These are phyloP conservation scores for Trichosurus vulpecula DNA, from an alignment of 2,797 vertebrate genomes.

Conservation along the genomic window DNA sequence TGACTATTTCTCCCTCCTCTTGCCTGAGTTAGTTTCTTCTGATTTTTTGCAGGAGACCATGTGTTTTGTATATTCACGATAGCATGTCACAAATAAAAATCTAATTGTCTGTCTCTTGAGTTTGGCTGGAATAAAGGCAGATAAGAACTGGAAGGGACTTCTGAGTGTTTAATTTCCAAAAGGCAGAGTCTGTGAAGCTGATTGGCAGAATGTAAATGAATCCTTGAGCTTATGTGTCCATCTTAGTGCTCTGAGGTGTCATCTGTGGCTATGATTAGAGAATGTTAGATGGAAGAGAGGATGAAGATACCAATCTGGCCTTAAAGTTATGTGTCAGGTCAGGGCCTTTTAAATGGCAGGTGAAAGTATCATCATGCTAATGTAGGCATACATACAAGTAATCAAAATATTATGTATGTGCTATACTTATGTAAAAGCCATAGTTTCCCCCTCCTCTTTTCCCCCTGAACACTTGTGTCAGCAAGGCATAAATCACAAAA, in stretches of 20 bases:
- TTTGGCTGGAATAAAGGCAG: not conserved
- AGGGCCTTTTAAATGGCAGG: not conserved
- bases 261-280: not conserved
- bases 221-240: not conserved
- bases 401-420: not conserved
- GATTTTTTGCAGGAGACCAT: not conserved
- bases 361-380: not conserved
- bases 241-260: not conserved
- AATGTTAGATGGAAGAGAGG: not conserved
- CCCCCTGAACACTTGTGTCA: too few species aligned
- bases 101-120: not conserved
- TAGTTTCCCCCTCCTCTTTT: not conserved
- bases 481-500: too few species aligned
- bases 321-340: not conserved
- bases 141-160: not conserved
- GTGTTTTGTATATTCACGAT: not conserved
- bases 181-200: not conserved
- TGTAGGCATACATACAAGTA: not conserved
- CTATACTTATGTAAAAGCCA: not conserved
- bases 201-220: not conserved
- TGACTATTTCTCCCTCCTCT: not conserved
- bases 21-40: not conserved
- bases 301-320: not conserved
- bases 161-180: not conserved
- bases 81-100: not conserved